Percentiles rank a stretch among this genome's conserved stretches.
These are phyloP conservation scores for Anthopleura xanthogrammica DNA, from an alignment of 92 coral and sea anemone genomes.

Conservation along the genomic window DNA sequence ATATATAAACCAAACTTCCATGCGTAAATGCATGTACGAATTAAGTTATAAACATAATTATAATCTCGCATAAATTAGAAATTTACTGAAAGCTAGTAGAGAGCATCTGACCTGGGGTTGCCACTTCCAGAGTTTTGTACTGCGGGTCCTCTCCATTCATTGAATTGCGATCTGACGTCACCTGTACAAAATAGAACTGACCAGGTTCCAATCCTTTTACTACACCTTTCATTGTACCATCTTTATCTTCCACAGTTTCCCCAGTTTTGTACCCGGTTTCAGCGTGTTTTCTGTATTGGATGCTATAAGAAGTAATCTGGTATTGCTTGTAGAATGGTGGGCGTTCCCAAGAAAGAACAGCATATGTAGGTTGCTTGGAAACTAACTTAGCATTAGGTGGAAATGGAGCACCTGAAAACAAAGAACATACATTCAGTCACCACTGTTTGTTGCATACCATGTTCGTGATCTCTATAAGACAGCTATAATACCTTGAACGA, in stretches of 20 bases:
- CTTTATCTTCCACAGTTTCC: constrained; percentile 14
- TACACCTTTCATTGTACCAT: constrained; percentile 1
- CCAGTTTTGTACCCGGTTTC: constrained; percentile 6
- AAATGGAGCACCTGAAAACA: constrained; percentile 35
- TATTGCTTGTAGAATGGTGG: constrained; percentile 38
- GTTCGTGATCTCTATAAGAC: not conserved
- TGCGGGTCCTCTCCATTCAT: not conserved
- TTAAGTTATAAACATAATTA: no score
- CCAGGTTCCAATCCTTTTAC: constrained; percentile 36
- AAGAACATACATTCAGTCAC: not conserved
- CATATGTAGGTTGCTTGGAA: constrained; percentile 14
- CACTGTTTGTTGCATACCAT: not conserved
- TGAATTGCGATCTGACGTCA: constrained; percentile 38
- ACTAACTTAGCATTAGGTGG: constrained; percentile 16
- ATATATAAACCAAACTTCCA: no score
- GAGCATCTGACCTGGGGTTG: constrained; percentile 27
- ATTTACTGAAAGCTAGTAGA: no score
- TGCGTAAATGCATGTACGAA: no score
- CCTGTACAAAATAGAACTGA: constrained; percentile 26
- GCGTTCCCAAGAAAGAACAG: constrained; percentile 28
- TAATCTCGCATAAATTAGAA: no score
- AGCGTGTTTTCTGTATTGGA: constrained; percentile 32
- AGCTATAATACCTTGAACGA: constrained; percentile 12
- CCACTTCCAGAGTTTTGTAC: constrained; percentile 8
- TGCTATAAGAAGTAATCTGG: constrained; percentile 40